Evolutionary conservation across 2,888 invertebrate genomes (phyloP), one percentile per base, ranked within the genome.

Genomic region (Ophion obscuratus): DNA sequence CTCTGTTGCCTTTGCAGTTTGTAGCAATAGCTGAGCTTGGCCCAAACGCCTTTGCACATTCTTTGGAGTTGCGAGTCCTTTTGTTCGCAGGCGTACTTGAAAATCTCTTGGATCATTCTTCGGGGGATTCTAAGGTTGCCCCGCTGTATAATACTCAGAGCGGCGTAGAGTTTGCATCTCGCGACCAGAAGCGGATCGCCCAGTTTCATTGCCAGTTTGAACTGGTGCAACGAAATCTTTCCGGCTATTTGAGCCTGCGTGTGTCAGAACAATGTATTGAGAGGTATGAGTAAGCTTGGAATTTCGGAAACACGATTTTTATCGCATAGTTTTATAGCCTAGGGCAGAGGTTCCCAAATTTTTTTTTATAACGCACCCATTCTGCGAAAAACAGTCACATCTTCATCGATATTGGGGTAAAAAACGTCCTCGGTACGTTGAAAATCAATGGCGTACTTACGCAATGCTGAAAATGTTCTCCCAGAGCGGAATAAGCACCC

Each of bases 401-500:
- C 31, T 2, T 31, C 3, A 53, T 17, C 17, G 53, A 53, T 53
- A 53, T 53, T 17, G 17, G 17, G 2, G 14, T 53, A 2, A 14
- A 53, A 17, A 53, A 14, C 31, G 31, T 4, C 14, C 11, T 53
- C 0, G 5, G 3, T 0, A 17, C 31, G 2, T 31, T 31, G 31
- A 31, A 31, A 31, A 31, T 31, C 31, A 31, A 31, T 31, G 0
- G 31, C 4, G 77, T 84, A 84, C 96, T 95, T 95, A 97, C 97
- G 95, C 97, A 98, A 91, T 96, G 95, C 77, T 95, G 95, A 94
- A 97, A 97, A 91, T 97, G 96, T 92, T 99, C 99, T 2, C 99
- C 99, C 78, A 99, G 95, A 0, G 99, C 98, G 2, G 99, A 99
- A 94, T 98, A 99, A 1, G 98, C 99, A 70, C 99, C 99, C 2